A percentile compares a stretch with the other conserved stretches of the same genome.
Conservation (phyloP, 2,888 invertebrate species). For the Pristionchus japonicus region DNA sequence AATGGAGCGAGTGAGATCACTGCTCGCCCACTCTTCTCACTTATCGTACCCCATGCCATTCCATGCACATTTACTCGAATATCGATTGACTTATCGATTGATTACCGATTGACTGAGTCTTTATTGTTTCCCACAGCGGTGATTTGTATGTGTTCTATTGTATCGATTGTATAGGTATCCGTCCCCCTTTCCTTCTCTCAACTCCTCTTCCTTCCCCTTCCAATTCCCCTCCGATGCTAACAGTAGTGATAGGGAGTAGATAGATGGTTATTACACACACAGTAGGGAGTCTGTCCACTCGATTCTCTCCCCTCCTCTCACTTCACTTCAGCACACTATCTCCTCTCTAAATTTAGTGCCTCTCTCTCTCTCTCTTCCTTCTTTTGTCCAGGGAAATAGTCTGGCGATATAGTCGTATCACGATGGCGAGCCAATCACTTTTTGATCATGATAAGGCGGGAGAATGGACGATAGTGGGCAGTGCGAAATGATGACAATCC, state of each 20-base stretch:
- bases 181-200: neutral
- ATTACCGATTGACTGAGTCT: neutral
- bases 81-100: neutral
- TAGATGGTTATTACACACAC: conserved; percentile 24
- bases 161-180: conserved; percentile 13
- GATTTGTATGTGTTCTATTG: neutral
- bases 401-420: no score
- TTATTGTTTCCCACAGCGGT: neutral
- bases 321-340: neutral
- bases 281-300: conserved; percentile 11
- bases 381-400: neutral
- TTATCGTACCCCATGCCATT: neutral
- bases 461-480: no score
- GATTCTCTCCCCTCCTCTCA: neutral
- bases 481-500: no score
- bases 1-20: neutral
- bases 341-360: neutral
- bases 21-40: neutral
- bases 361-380: neutral
- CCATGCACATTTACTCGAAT: neutral
- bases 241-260: conserved; percentile 35
- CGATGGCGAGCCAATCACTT: neutral
- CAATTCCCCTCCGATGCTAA: neutral
- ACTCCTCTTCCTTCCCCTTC: neutral
- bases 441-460: neutral